These are phyloP conservation scores for Eriosoma lanigerum DNA, from an alignment of 1,140 invertebrate genomes.

Conservation along the genomic window DNA sequence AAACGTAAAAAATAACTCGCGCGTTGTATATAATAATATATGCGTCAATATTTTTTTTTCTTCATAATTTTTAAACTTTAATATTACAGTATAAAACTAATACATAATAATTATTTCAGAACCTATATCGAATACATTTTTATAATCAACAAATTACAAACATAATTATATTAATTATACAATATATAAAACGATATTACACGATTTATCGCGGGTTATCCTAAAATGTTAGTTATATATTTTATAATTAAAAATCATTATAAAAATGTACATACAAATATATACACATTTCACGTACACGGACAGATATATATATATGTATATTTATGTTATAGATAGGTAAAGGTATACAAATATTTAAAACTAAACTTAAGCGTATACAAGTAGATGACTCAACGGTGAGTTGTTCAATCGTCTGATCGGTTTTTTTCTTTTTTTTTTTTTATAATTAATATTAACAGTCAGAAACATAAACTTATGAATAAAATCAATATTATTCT, in stretches of 20 bases:
- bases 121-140: neutral
- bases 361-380: neutral
- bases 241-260: neutral
- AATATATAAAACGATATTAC: too few relatives aligned
- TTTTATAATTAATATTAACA: slow-evolving; percentile 44
- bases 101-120: slow-evolving; percentile 27
- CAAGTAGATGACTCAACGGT: slow-evolving; percentile 17
- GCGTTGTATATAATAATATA: neutral
- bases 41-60: neutral
- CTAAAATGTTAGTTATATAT: neutral
- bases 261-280: neutral
- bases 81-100: neutral
- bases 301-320: neutral
- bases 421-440: slow-evolving; percentile 21
- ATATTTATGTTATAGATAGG: neutral
- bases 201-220: neutral
- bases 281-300: neutral
- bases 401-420: neutral
- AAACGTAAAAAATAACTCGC: slow-evolving; percentile 40
- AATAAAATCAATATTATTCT: neutral
- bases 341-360: neutral
- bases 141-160: neutral
- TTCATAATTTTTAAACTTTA: neutral
- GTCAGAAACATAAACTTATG: slow-evolving; percentile 44
- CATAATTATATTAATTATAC: too few relatives aligned